Percentiles rank a stretch among this genome's conserved stretches.
Evolutionary conservation across 2,797 vertebrate species (phyloP).

Genomic region (Phalloptychus januarius): DNA sequence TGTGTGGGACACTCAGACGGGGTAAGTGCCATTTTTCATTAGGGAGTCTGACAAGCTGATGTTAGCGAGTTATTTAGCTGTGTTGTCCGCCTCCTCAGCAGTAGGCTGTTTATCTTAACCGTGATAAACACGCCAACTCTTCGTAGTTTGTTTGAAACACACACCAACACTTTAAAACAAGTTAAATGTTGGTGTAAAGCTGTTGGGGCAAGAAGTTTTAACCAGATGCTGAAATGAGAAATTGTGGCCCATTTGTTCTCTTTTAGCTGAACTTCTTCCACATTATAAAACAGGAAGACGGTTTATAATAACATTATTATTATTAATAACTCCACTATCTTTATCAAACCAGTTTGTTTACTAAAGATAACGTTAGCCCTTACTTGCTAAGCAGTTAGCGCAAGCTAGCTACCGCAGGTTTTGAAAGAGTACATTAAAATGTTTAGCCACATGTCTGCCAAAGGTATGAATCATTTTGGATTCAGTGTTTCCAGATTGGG

Average conservation of each 20-base stretch:
- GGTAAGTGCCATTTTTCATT: slow-evolving; percentile 12
- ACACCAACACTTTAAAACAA: neutral
- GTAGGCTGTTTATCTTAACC: slow-evolving; percentile 3
- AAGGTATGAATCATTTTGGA: neutral
- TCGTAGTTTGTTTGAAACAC: neutral
- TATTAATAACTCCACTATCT: neutral
- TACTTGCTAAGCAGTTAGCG: neutral
- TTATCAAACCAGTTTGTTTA: neutral
- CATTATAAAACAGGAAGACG: neutral
- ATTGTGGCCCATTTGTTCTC: neutral
- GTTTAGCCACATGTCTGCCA: neutral
- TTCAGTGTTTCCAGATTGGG: neutral
- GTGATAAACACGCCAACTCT: neutral
- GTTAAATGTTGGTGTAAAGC: too few species aligned
- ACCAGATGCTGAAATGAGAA: neutral
- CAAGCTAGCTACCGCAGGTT: neutral
- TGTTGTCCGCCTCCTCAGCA: neutral
- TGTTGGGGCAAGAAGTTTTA: neutral
- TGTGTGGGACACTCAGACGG: slow-evolving; percentile 10
- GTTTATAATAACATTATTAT: neutral
- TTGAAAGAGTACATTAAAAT: neutral
- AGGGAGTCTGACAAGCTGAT: slow-evolving; percentile 33
- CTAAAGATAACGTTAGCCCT: neutral
- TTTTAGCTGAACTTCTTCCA: neutral
- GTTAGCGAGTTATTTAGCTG: slow-evolving; percentile 4